Conservation (phyloP, 2,113 vertebrate genomes). For the Rhagologus leucostigma region DNA sequence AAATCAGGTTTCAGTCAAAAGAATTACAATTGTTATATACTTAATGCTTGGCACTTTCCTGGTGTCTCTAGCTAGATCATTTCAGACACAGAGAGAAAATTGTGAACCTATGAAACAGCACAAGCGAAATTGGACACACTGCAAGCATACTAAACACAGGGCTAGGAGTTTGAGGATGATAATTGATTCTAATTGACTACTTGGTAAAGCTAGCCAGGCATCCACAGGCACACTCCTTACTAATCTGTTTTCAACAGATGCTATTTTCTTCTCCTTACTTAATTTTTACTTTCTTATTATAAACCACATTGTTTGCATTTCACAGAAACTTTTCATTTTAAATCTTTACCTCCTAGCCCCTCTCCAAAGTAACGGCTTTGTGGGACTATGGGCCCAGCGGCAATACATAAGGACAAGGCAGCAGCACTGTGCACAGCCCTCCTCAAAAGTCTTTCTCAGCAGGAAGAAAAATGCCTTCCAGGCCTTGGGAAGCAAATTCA, state of each 20-base stretch:
- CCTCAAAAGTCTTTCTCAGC: background rate
- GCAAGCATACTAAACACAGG: slow-evolving; percentile 24
- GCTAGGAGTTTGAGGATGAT: slow-evolving; percentile 7
- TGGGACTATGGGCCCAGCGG: background rate
- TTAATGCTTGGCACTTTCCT: slow-evolving; percentile 49
- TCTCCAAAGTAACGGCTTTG: background rate
- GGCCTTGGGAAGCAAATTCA: background rate
- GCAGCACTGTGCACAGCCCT: background rate
- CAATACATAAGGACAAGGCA: background rate
- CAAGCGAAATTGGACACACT: slow-evolving; percentile 23
- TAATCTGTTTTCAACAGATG: slow-evolving; percentile 14
- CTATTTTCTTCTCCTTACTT: slow-evolving; percentile 33
- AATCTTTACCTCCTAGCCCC: background rate
- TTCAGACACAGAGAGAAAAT: slow-evolving; percentile 56
- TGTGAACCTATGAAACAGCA: slow-evolving; percentile 6
- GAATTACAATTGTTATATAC: slow-evolving; percentile 54
- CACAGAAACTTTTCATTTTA: background rate
- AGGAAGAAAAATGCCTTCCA: background rate
- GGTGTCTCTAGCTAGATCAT: slow-evolving; percentile 40
- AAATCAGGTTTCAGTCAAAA: slow-evolving; percentile 70
- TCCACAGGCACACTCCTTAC: background rate
- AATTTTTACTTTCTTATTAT: background rate
- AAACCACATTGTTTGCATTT: slow-evolving; percentile 2
- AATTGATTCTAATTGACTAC: slow-evolving; percentile 49
- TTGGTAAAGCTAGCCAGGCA: slow-evolving; percentile 35